Evolutionary conservation across 2,888 invertebrate genomes (phyloP), one percentile per base, ranked within the genome.

Genomic region (Loripinus fragilis): DNA sequence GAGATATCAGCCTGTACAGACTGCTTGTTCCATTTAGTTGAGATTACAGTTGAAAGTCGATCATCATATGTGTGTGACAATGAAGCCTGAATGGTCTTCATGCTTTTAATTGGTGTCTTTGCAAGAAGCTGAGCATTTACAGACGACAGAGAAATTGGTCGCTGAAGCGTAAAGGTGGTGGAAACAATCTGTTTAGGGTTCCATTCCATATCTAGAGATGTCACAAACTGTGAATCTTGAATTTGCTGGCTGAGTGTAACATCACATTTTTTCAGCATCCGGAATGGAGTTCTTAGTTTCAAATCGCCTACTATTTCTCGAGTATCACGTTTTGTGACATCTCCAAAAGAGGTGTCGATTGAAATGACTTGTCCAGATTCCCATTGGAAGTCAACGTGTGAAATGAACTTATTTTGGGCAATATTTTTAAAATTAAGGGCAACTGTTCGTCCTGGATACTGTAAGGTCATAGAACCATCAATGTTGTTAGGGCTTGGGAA

Each of bases 71-170:
- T 75, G 78, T 91, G 89, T 28, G 67, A 45, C 17, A 88, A 20
- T 25, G 85, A 82, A 15, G 81, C 74, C 8, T 81, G 60, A 10
- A 87, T 60, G 30, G 65, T 75, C 71, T 82, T 83, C 66, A 79
- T 85, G 10, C 78, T 81, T 35, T 76, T 74, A 55, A 88, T 79
- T 42, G 91, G 90, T 12, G 91, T 83, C 42, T 83, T 85, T 7
- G 84, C 84, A 10, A 68, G 55, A 33, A 88, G 50, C 15, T 74
- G 83, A 3, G 85, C 76, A 52, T 87, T 78, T 17, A 89, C 55
- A 67, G 81, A 75, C 25, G 71, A 70, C 23, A 85, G 66, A 17
- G 80, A 73, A 10, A 90, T 5, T 48, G 91, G 90, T 30, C 82
- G 85, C 42, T 78, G 80, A 8, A 89, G n/a, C 20, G 80, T 84